These are phyloP conservation scores for Scomber scombrus DNA, from an alignment of 2,113 vertebrate genomes.

Conservation along the genomic window DNA sequence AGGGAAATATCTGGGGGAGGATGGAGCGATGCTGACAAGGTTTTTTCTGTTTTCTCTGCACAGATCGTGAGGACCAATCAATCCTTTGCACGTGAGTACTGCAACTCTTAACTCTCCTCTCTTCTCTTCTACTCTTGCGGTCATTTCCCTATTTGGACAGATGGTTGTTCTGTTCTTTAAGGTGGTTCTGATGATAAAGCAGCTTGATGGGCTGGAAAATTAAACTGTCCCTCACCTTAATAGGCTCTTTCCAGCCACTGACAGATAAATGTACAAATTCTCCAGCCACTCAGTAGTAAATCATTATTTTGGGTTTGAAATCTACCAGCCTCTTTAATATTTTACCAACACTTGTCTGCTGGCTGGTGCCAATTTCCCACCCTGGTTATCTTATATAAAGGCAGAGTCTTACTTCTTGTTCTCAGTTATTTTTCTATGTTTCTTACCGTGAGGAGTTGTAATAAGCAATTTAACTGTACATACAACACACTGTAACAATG, in stretches of 20 bases:
- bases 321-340: no score
- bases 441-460: no score
- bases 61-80: slow-evolving; percentile 98
- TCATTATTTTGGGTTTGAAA: no score
- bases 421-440: no score
- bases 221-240: slow-evolving; percentile 40
- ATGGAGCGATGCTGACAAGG: slow-evolving; percentile 39
- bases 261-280: no score
- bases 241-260: no score
- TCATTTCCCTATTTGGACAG: slow-evolving; percentile 18
- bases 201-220: slow-evolving; percentile 50
- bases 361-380: no score
- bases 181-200: slow-evolving; percentile 30
- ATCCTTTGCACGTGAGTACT: slow-evolving; percentile 97
- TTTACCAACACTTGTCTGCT: no score
- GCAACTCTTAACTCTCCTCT: slow-evolving; percentile 10
- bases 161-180: slow-evolving; percentile 12
- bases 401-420: neutral
- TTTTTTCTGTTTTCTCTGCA: slow-evolving; percentile 65
- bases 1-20: neutral
- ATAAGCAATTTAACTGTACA: no score
- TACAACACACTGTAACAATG: neutral
- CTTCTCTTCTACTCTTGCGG: neutral
- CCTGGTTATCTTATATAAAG: neutral
- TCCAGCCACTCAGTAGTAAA: no score